A percentile compares a stretch with the other conserved stretches of the same genome.
phyloP scores from a whole-genome alignment of 2,113 vertebrate genomes.

The Bubo bubo region DNA sequence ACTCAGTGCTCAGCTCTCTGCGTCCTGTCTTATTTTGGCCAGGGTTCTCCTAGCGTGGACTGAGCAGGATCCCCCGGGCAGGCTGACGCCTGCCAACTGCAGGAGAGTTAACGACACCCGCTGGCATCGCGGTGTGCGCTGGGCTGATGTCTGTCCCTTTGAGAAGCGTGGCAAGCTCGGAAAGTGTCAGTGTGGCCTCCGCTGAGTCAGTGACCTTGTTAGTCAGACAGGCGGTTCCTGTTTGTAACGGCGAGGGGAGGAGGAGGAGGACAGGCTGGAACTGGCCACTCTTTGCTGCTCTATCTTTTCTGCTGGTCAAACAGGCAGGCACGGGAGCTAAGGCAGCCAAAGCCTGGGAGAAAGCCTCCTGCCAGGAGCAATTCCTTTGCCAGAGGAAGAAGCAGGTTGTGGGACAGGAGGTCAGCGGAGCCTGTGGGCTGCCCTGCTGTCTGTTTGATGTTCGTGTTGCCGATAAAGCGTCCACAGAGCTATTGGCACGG shows the following conservation, averaged over 20 bases:
- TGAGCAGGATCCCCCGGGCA: background rate
- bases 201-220: background rate
- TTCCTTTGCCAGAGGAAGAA: background rate
- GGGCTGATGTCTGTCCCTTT: background rate
- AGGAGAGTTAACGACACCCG: background rate
- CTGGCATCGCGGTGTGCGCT: background rate
- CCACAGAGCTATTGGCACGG: conserved; percentile 6
- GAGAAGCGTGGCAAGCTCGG: background rate
- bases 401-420: background rate
- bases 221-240: background rate
- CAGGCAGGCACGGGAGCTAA: background rate
- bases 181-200: background rate
- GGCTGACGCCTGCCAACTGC: background rate
- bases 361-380: background rate
- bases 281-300: background rate
- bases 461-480: background rate
- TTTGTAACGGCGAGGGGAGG: background rate
- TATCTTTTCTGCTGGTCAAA: background rate
- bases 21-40: background rate
- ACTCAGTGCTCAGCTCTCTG: rapidly evolving
- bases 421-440: background rate
- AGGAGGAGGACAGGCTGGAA: background rate
- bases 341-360: background rate
- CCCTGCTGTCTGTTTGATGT: background rate
- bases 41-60: rapidly evolving